Conservation (phyloP, 2,797 vertebrate species). For the Lithobates sylvaticus region DNA sequence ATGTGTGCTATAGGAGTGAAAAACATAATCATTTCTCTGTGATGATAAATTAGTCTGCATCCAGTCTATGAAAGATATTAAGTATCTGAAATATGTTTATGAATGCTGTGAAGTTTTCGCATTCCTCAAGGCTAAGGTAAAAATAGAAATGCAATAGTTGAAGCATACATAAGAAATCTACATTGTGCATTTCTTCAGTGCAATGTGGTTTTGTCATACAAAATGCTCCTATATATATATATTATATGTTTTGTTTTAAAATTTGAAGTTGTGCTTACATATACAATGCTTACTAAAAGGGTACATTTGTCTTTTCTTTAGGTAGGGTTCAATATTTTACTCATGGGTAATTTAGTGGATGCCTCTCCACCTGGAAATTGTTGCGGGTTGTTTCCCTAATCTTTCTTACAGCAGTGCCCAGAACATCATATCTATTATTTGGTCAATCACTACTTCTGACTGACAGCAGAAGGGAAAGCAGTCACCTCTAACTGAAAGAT, state of each 20-base stretch:
- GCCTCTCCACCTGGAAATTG: too few relatives aligned
- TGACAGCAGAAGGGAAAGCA: too few relatives aligned
- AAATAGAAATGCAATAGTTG: conserved; percentile 33
- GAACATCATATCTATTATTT: too few relatives aligned
- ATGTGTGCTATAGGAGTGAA: neutral
- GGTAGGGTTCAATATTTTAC: too few relatives aligned
- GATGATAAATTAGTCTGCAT: conserved; percentile 23
- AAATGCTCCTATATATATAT: neutral
- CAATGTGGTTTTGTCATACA: neutral
- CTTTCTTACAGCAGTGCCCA: too few relatives aligned
- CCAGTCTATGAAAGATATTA: conserved; percentile 19
- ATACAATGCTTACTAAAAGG: neutral
- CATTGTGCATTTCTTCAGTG: neutral
- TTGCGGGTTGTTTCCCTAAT: too few relatives aligned
- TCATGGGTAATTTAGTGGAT: too few relatives aligned
- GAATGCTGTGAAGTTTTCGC: neutral
- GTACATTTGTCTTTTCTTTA: too few relatives aligned
- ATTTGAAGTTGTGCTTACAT: neutral
- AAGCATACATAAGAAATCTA: neutral
- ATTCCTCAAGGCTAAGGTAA: conserved; percentile 26
- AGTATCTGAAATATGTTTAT: conserved; percentile 21
- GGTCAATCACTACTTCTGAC: too few relatives aligned
- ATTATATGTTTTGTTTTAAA: too few relatives aligned
- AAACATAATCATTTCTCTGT: neutral
- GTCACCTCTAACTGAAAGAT: too few relatives aligned